phyloP scores from a whole-genome alignment of 2,797 vertebrate species.

The Capromys pilorides region DNA sequence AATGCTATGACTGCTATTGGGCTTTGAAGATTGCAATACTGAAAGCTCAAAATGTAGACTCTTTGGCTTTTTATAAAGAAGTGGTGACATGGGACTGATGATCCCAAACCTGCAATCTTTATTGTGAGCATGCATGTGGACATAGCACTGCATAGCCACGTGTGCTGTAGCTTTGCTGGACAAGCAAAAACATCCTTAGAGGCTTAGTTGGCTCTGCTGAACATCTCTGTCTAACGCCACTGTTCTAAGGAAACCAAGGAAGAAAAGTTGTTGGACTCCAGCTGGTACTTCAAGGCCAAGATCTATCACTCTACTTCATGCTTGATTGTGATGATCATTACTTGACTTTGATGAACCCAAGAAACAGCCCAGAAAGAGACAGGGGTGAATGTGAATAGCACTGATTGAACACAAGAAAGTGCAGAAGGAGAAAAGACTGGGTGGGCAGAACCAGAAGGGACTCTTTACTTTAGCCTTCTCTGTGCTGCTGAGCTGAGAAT shows the following conservation, averaged over 20 bases:
- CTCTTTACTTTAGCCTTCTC: too few species aligned
- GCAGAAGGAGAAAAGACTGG: neutral
- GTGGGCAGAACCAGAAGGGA: neutral
- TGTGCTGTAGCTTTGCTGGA: neutral
- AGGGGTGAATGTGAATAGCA: neutral
- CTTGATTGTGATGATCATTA: neutral
- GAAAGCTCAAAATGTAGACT: neutral
- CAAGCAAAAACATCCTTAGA: neutral
- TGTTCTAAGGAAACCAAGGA: neutral
- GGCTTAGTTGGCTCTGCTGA: neutral
- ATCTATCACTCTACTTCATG: neutral
- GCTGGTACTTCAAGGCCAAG: too few species aligned
- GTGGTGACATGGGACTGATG: neutral
- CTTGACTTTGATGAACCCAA: neutral
- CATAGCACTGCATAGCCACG: neutral
- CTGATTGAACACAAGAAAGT: neutral
- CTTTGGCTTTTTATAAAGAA: neutral
- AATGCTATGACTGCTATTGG: neutral
- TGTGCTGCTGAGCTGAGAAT: neutral
- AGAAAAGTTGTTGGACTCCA: neutral
- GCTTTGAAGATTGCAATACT: neutral
- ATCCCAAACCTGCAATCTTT: neutral
- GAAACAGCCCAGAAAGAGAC: neutral
- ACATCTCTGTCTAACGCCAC: fast-evolving
- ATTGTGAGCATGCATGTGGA: fast-evolving